A percentile compares a stretch with the other conserved stretches of the same genome.
Conservation (phyloP, 2,113 vertebrate species). For the Candoia aspera region DNA sequence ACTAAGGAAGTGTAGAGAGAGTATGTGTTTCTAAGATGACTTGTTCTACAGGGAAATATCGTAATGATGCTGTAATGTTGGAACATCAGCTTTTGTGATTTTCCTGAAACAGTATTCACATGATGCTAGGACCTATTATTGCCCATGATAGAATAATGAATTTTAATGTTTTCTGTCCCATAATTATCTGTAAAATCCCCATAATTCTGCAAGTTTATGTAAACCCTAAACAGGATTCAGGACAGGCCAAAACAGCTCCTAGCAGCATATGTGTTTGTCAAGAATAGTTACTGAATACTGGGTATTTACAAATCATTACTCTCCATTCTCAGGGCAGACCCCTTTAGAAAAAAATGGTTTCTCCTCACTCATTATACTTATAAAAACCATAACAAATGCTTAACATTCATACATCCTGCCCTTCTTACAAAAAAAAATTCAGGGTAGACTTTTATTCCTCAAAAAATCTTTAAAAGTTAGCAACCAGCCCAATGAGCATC, state of each 20-base stretch:
- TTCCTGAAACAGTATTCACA: not conserved
- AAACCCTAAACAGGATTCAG: not conserved
- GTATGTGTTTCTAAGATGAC: not conserved
- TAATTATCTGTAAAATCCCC: not conserved
- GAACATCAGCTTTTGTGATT: not conserved
- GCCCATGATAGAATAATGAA: not conserved
- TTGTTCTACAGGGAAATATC: not conserved
- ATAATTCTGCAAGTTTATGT: not conserved
- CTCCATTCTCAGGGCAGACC: not conserved
- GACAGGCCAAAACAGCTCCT: not conserved
- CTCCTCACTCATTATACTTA: not conserved
- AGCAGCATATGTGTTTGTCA: not conserved
- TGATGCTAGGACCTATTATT: not conserved
- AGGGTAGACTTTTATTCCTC: not conserved
- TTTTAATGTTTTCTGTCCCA: not conserved
- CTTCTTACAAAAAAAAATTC: not conserved
- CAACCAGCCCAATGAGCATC: too few relatives aligned
- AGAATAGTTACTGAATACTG: not conserved
- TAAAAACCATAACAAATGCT: not conserved
- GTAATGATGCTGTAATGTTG: not conserved
- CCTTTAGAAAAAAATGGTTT: not conserved
- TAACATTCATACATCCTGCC: not conserved
- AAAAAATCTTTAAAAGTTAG: not conserved
- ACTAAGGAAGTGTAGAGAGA: conserved; percentile 39
- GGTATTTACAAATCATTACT: not conserved